Evolutionary conservation across 2,888 invertebrate species (phyloP), one percentile per base, ranked within the genome.

Genomic region (Tiliacea aurago): DNA sequence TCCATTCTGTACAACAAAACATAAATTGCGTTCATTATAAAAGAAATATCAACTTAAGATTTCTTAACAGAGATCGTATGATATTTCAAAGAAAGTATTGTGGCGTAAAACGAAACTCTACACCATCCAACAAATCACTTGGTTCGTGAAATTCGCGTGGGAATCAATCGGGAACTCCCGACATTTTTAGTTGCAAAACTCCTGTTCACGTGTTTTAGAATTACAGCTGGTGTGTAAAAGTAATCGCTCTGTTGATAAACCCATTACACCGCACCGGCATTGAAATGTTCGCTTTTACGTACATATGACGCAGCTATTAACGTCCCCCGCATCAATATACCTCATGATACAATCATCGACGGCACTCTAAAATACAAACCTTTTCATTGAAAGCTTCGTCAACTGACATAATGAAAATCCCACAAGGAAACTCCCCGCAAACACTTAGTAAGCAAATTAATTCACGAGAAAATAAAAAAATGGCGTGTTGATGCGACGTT

Each of bases 1-100:
- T 97, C 98, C 98, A 98, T 96, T 98, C 98, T 98, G 96, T 28
- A 96, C 84, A 81, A 87, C 86, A 87, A 83, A 76, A 78, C 28
- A 61, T 64, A 81, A 23, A 67, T 55, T 58, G 9, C 11, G 51
- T 53, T 69, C 3, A 56, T 13, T 61, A 55, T 9, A 58, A 41
- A 53, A 43, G 23, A 55, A 47, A 63, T 20, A 64, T 13, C 4
- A 4, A 33, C 2, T 47, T 5, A 0, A 6, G 10, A 53, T 15
- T 41, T 74, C 7, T 20, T 15, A 13, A 59, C 6, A 23, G 15
- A 23, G 18, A 55, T 33, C 9, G n/a, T 74, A 33, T 49, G 13
- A 33, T 33, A 58, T 47, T 41, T 63, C 28, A 37, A 56, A 20
- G 18, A 43, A 49, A 61, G n/a, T 43, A 7, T 58, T 37, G 11